These are phyloP conservation scores for Thereva unica DNA, from an alignment of 2,888 invertebrate genomes.

Conservation along the genomic window DNA sequence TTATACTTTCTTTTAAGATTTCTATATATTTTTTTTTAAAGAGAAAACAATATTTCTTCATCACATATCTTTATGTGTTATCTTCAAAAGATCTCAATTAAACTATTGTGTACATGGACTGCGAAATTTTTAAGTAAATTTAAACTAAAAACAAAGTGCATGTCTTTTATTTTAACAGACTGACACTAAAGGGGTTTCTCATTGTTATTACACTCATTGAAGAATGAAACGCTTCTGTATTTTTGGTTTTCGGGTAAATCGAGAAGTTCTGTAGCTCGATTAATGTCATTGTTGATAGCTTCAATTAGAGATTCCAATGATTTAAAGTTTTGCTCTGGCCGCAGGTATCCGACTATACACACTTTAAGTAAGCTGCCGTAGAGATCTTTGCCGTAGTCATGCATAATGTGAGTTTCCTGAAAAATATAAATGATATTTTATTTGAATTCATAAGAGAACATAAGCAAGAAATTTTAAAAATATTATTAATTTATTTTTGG, in stretches of 20 bases:
- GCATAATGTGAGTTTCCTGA: constrained; percentile 90
- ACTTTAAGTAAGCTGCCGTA: constrained; percentile 82
- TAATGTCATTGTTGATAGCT: constrained; percentile 81
- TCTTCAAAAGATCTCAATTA: too few relatives aligned
- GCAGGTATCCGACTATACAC: constrained; percentile 78
- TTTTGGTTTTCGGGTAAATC: constrained; percentile 61
- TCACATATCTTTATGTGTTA: too few relatives aligned
- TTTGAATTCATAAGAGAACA: background rate
- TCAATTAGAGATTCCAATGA: constrained; percentile 75
- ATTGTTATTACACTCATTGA: constrained; percentile 12
- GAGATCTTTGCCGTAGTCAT: constrained; percentile 81
- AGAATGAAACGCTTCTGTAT: constrained; percentile 62
- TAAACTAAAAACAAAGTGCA: too few relatives aligned
- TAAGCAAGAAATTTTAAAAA: background rate
- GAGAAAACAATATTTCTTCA: too few relatives aligned
- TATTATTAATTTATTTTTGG: background rate
- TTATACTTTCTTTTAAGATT: too few relatives aligned
- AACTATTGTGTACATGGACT: too few relatives aligned
- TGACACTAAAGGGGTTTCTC: background rate
- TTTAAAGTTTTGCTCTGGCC: constrained; percentile 81
- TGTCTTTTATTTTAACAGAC: too few relatives aligned
- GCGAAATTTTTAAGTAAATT: too few relatives aligned
- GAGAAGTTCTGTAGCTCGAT: constrained; percentile 66
- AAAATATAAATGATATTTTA: constrained; percentile 47
- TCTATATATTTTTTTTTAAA: too few relatives aligned